Evolutionary conservation across 1,140 invertebrate genomes (phyloP).

Genomic region (Plectrocnemia conspersa): DNA sequence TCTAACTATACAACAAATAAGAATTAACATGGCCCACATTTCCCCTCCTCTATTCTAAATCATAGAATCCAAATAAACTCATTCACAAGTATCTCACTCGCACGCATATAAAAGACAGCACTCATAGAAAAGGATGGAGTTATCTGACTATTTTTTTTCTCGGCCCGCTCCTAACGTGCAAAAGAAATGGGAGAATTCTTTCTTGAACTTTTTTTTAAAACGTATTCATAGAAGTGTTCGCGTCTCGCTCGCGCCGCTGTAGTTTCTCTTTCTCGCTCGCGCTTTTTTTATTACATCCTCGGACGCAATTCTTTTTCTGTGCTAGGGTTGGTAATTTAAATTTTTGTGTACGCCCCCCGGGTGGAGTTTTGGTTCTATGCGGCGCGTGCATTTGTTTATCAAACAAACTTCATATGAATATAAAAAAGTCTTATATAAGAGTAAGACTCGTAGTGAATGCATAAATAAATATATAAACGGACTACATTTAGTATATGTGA

Average conservation of each 20-base stretch:
- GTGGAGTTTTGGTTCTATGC: too few species aligned
- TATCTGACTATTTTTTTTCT: constrained; percentile 17
- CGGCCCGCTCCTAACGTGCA: constrained; percentile 17
- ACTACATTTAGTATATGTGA: too few species aligned
- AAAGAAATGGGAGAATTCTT: constrained; percentile 35
- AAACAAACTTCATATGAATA: too few species aligned
- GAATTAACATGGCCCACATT: constrained; percentile 3
- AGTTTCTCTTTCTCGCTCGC: constrained; percentile 13
- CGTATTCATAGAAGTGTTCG: constrained; percentile 21
- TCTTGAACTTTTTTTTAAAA: constrained; percentile 28
- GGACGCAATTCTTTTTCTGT: constrained; percentile 6
- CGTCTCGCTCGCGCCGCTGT: constrained; percentile 13
- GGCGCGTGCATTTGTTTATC: too few species aligned
- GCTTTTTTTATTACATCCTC: constrained; percentile 22
- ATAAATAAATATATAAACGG: too few species aligned
- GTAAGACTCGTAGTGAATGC: too few species aligned
- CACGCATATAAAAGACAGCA: constrained; percentile 16
- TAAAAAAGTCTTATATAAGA: too few species aligned
- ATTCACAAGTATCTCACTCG: constrained; percentile 12
- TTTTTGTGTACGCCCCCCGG: constrained; percentile 10
- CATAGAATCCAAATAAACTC: constrained; percentile 12
- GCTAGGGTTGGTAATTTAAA: constrained; percentile 18
- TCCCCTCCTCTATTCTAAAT: constrained; percentile 18
- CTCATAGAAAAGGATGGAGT: constrained; percentile 24
- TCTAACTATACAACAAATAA: too few species aligned